Evolutionary conservation across 1,140 invertebrate genomes (phyloP), one percentile per base, ranked within the genome.

Genomic region (Drosophila takahashii): DNA sequence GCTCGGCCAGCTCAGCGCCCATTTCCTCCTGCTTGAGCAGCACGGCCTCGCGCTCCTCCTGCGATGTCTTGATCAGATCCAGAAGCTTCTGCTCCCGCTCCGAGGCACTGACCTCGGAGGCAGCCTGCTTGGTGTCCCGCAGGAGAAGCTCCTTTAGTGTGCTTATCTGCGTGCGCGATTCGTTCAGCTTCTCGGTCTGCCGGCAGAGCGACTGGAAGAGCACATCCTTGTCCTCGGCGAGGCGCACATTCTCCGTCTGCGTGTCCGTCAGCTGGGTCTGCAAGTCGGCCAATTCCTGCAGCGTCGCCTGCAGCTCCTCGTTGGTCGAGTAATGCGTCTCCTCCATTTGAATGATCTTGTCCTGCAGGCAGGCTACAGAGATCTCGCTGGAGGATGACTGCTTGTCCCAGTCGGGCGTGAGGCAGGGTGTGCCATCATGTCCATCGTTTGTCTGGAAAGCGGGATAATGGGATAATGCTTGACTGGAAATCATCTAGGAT

Each of bases 291-390:
- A 98, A 93, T 93, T 98, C 98, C 79, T 98, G 97, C 42, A 98
- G 93, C 0, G 98, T 98, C 0, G 98, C 98, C 93, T 98, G 97
- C 1, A 99, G 93, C 92, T 99, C 98, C 93, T 99, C 98, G 91
- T 97, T 98, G n/a, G 98, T 98, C 51, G 96, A 96, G 77, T 93
- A 95, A 90, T 93, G 93, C 3, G 93, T 94, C 69, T 94, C 94
- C 72, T 94, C 94, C 93, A 94, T 94, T 50, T 98, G 97, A 77
- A 97, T 94, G 76, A 98, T 98, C 81, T 97, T 95, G 90, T 98
- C 97, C 92, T 98, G 97, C 39, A 98, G 93, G 92, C 97, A 98
- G 2, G 97, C 97, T 56, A 98, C 96, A 9, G 97, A 98, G 13
- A 98, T 95, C 92, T 98, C 97, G 90, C 96, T 97, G 22, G 96